phyloP scores from a whole-genome alignment of 2,888 invertebrate species.

The Lutraria lutraria region DNA sequence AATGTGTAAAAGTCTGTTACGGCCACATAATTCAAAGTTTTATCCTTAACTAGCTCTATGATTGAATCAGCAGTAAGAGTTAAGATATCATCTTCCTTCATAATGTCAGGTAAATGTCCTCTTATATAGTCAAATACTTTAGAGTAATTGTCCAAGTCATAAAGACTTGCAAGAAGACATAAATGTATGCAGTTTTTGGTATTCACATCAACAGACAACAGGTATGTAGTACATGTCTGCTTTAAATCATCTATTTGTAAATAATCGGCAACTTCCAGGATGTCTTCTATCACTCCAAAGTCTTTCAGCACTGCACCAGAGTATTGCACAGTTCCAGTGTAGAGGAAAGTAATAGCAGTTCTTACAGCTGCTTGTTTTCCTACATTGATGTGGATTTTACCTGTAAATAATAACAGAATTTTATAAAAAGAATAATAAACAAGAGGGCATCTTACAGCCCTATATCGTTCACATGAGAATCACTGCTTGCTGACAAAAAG shows the following conservation, averaged over 20 bases:
- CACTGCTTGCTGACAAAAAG: no score
- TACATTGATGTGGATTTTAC: constrained; percentile 70
- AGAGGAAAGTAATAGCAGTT: constrained; percentile 77
- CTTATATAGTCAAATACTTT: constrained; percentile 73
- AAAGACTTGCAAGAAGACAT: constrained; percentile 76
- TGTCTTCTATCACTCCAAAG: constrained; percentile 70
- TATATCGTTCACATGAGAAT: no score
- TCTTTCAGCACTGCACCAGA: constrained; percentile 43
- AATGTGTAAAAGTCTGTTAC: constrained; percentile 77
- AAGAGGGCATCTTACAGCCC: no score
- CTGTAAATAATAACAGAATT: constrained; percentile 63
- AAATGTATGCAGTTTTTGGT: constrained; percentile 77
- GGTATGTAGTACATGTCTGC: constrained; percentile 72
- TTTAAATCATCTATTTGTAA: constrained; percentile 79
- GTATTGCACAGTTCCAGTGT: constrained; percentile 71
- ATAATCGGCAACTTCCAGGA: constrained; percentile 80
- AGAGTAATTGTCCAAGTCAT: constrained; percentile 78
- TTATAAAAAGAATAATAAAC: background rate
- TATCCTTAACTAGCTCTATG: constrained; percentile 72
- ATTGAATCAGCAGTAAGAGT: constrained; percentile 78
- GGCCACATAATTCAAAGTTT: constrained; percentile 75
- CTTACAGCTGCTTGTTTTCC: constrained; percentile 73
- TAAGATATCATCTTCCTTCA: constrained; percentile 74
- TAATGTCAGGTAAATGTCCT: constrained; percentile 76
- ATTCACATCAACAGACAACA: constrained; percentile 68